Evolutionary conservation across 2,888 invertebrate genomes (phyloP), one percentile per base, ranked within the genome.

Genomic region (Agrochola macilenta): DNA sequence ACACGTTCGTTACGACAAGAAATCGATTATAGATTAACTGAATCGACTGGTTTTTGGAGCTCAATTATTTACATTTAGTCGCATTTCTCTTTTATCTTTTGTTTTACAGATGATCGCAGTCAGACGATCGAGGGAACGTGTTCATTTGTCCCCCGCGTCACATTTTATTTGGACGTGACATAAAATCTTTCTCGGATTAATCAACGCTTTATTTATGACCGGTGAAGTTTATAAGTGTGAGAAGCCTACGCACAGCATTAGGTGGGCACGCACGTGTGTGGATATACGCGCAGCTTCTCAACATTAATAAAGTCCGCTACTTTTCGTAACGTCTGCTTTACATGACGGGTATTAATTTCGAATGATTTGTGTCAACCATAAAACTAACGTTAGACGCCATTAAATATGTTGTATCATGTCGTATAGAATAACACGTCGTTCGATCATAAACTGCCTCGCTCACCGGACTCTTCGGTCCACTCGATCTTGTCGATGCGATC

Each of bases 401-500:
- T 82, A 78, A 83, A 85, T 79, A 79, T 82, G 77, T 77, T 82
- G 82, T 83, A 69, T 78, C 74, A 79, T 82, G 82, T 87, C 79
- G 83, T 79, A 82, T 85, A 80, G 78, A 87, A 86, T 87, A 88
- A 87, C 88, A 84, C 87, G 86, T 85, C 91, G 86, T 82, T 93
- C 91, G 88, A 91, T 92, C 93, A 93, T 92, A 92, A 90, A 90
- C 83, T 76, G 80, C 72, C 78, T 52, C 58, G 81, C 60, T 60
- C 68, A 57, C 76, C 76, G 72, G 74, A 79, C 60, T 57, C 68
- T 57, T 75, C 76, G 72, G 74, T 85, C 88, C 88, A 87, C 88
- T 91, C 89, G 84, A 90, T 91, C 90, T 89, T 83, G 87, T 83
- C 88, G 91, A 90, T 90, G 87, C 88, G 85, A 91, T 91, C 90